Evolutionary conservation across 1,140 invertebrate species (phyloP).

Genomic region (Carposina sasakii): DNA sequence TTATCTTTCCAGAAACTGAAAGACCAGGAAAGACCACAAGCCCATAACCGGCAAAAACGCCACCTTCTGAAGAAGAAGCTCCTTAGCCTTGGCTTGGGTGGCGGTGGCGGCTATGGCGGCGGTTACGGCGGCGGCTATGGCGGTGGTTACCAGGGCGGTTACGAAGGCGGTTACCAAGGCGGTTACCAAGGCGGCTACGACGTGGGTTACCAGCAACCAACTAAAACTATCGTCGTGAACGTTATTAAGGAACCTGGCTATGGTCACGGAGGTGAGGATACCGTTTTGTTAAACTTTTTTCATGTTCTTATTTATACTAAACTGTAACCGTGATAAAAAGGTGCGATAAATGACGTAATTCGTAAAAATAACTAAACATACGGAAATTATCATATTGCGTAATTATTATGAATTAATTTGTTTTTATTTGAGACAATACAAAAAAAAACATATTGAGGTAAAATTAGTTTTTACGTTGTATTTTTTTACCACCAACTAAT

Average conservation of each 20-base stretch:
- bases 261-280: too few relatives aligned
- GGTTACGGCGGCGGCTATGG: neutral
- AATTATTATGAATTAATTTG: too few relatives aligned
- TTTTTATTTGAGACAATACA: too few relatives aligned
- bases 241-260: constrained; percentile 4
- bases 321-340: too few relatives aligned
- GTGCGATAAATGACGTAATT: too few relatives aligned
- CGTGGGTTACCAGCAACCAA: constrained; percentile 10
- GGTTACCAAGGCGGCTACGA: neutral
- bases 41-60: constrained; percentile 42
- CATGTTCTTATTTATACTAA: too few relatives aligned
- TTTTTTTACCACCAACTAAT: too few relatives aligned
- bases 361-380: too few relatives aligned
- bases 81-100: neutral
- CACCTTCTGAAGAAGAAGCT: constrained; percentile 26
- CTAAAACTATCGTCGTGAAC: constrained; percentile 14
- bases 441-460: too few relatives aligned
- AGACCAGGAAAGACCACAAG: constrained; percentile 36
- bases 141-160: neutral
- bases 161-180: constrained; percentile 5
- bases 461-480: too few relatives aligned
- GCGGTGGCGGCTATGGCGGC: neutral
- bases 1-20: constrained; percentile 48
- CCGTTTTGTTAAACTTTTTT: too few relatives aligned
- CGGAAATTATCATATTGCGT: too few relatives aligned